These are phyloP conservation scores for Plodia interpunctella DNA, from an alignment of 1,140 invertebrate genomes.

Conservation along the genomic window DNA sequence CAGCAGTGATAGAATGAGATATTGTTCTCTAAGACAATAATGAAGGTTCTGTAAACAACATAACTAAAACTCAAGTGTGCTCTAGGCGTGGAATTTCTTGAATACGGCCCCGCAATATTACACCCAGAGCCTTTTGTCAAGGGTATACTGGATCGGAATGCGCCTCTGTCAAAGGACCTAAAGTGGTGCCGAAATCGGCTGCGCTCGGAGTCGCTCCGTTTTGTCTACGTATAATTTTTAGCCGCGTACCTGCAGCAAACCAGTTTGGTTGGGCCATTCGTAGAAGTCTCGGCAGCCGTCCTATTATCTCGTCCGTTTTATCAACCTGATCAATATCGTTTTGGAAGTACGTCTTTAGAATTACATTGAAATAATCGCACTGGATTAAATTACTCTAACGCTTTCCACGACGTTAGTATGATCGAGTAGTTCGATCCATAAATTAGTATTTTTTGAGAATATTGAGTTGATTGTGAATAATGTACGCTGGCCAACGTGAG, in stretches of 20 bases:
- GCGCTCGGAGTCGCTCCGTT: conserved; percentile 30
- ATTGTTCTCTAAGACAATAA: conserved; percentile 7
- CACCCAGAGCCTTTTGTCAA: conserved; percentile 30
- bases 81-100: conserved; percentile 12
- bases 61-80: background rate
- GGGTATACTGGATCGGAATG: conserved; percentile 47
- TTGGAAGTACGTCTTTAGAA: conserved; percentile 18
- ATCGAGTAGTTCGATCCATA: background rate
- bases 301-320: conserved; percentile 38
- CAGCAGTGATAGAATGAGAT: background rate
- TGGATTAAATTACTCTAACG: conserved; percentile 10
- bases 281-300: conserved; percentile 42
- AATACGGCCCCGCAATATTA: conserved; percentile 24
- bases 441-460: background rate
- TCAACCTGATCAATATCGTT: conserved; percentile 26
- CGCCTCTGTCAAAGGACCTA: conserved; percentile 45
- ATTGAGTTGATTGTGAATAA: conserved; percentile 29
- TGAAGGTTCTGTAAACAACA: conserved; percentile 8
- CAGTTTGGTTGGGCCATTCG: conserved; percentile 44
- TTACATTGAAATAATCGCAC: conserved; percentile 35
- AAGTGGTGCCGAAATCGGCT: conserved; percentile 38
- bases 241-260: conserved; percentile 60
- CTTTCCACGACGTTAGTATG: background rate
- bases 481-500: conserved; percentile 22
- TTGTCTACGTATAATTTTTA: conserved; percentile 65